Percentiles rank a stretch among this genome's conserved stretches.
phyloP scores from a whole-genome alignment of 2,797 vertebrate species.

The Avahi laniger region DNA sequence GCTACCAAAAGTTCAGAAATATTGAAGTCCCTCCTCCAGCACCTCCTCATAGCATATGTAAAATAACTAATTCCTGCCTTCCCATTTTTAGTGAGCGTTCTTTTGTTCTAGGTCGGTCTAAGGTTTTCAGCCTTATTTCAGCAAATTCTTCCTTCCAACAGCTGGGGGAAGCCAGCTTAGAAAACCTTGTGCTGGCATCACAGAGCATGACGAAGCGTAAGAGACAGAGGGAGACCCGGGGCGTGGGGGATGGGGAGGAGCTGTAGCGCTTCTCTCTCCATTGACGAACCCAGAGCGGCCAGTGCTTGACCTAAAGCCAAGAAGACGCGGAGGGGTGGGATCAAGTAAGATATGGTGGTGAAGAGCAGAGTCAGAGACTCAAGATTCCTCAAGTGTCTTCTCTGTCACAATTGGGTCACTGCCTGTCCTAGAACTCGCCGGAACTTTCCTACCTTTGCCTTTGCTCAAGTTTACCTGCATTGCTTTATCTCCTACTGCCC shows the following conservation, averaged over 20 bases:
- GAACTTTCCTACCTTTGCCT: background rate
- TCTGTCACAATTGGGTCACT: background rate
- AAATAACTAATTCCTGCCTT: background rate
- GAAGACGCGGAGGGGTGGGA: background rate
- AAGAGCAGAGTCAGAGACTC: background rate
- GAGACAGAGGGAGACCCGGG: background rate
- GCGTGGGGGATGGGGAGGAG: background rate
- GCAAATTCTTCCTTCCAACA: conserved; percentile 15
- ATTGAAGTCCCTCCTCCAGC: background rate
- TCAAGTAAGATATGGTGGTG: background rate
- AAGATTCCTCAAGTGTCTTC: background rate
- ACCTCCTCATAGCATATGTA: background rate
- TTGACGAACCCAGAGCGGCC: background rate
- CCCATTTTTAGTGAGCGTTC: background rate
- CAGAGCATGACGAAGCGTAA: background rate
- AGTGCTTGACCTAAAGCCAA: background rate
- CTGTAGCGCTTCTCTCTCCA: background rate
- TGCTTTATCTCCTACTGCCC: background rate
- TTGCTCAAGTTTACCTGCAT: background rate
- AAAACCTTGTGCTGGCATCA: background rate
- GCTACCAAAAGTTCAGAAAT: background rate
- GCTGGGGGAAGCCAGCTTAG: background rate
- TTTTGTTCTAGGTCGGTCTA: background rate
- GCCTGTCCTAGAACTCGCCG: background rate
- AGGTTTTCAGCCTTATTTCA: conserved; percentile 45